Conservation (phyloP, 30 jellyfish, hydroid and myxozoan species). For the Hydractinia symbiolongicarpus region DNA sequence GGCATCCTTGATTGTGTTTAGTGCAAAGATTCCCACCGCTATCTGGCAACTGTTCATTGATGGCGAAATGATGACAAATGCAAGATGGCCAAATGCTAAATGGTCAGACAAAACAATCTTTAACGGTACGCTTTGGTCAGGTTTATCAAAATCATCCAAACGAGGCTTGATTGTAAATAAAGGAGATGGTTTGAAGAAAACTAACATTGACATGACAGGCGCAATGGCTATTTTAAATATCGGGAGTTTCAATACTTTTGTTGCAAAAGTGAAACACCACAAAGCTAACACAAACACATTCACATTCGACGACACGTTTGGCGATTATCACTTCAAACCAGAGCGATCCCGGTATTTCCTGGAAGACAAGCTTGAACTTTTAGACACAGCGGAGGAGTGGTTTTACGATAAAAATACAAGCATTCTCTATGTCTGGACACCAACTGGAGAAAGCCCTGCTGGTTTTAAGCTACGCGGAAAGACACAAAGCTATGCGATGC, state of each 20-base stretch:
- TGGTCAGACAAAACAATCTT: slow-evolving; percentile 41
- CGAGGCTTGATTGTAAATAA: slow-evolving; percentile 31
- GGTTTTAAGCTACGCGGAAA: slow-evolving; percentile 23
- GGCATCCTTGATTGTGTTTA: not conserved
- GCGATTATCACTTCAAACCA: slow-evolving; percentile 19
- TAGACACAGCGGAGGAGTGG: slow-evolving; percentile 44
- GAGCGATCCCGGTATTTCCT: slow-evolving; percentile 8
- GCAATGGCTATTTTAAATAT: slow-evolving; percentile 36
- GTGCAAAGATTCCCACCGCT: slow-evolving; percentile 22
- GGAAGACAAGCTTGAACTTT: slow-evolving; percentile 35
- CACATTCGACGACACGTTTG: slow-evolving; percentile 27
- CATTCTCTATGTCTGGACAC: slow-evolving; percentile 27
- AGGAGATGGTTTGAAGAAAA: slow-evolving; percentile 20
- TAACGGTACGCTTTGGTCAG: slow-evolving; percentile 28
- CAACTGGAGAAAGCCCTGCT: slow-evolving; percentile 17
- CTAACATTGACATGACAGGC: slow-evolving; percentile 32
- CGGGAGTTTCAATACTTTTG: slow-evolving; percentile 35
- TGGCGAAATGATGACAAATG: slow-evolving; percentile 36
- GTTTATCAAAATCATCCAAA: not conserved
- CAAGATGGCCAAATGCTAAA: slow-evolving; percentile 40
- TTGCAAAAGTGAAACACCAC: slow-evolving; percentile 32
- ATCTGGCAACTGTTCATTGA: slow-evolving; percentile 23
- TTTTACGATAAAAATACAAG: slow-evolving; percentile 11
- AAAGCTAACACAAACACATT: slow-evolving; percentile 23
- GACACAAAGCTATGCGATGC: slow-evolving; percentile 28